Conservation (phyloP, 2,113 vertebrate species). For the Falcunculus frontatus region DNA sequence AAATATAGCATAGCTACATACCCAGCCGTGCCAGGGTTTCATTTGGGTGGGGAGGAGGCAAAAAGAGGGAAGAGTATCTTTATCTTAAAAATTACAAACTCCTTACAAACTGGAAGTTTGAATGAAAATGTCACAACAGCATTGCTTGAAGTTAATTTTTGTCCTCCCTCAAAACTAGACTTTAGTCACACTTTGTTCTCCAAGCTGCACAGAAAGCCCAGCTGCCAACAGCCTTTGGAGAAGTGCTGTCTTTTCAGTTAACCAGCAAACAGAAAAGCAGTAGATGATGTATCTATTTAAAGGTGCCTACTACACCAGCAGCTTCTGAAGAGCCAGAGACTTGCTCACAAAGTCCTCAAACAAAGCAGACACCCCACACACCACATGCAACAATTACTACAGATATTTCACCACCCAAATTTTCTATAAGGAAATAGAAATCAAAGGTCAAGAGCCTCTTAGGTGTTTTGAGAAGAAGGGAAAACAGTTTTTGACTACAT, state of each 20-base stretch:
- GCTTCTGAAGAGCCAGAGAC: background rate
- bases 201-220: background rate
- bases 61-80: background rate
- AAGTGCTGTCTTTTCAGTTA: conserved; percentile 7
- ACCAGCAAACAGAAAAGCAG: conserved; percentile 14
- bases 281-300: background rate
- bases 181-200: conserved; percentile 9
- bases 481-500: background rate
- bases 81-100: background rate
- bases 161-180: background rate
- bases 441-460: background rate
- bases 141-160: conserved; percentile 11
- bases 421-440: background rate
- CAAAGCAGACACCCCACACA: background rate
- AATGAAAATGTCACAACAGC: background rate
- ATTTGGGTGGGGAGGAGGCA: background rate
- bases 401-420: background rate
- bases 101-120: background rate
- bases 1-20: background rate
- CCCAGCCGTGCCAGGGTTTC: background rate
- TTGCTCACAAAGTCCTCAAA: background rate
- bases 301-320: background rate
- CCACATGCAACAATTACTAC: background rate
- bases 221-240: background rate
- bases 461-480: background rate